phyloP scores from a whole-genome alignment of 1,140 invertebrate species.

The Drosophila athabasca region DNA sequence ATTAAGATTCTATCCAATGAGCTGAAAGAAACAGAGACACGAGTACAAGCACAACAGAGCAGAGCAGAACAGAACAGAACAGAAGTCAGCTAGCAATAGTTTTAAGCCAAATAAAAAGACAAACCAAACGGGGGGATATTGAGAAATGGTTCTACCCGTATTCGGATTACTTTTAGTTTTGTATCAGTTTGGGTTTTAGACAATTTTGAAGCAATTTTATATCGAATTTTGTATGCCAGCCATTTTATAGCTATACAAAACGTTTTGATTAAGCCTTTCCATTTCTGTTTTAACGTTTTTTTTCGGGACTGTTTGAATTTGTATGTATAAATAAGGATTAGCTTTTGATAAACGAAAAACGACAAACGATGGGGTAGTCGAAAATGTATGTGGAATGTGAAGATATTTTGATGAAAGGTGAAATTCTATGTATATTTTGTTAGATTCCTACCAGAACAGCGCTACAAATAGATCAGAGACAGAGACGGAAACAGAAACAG shows the following conservation, averaged over 20 bases:
- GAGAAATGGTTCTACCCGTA: conserved; percentile 1
- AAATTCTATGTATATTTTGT: conserved; percentile 48
- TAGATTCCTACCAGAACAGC: conserved; percentile 14
- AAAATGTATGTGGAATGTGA: conserved; percentile 35
- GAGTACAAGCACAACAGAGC: conserved; percentile 27
- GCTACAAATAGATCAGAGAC: conserved; percentile 8
- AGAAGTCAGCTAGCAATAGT: conserved; percentile 50
- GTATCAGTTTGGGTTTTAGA: conserved; percentile 20
- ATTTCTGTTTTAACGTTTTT: conserved; percentile 37
- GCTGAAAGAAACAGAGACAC: conserved; percentile 29
- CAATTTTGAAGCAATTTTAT: conserved; percentile 44
- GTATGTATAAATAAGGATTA: conserved; percentile 55
- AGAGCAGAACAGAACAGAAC: neutral
- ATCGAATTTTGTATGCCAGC: conserved; percentile 56
- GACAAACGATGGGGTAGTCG: conserved; percentile 17
- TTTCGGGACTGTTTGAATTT: conserved; percentile 22
- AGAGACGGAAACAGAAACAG: too few relatives aligned
- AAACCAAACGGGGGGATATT: conserved; percentile 19
- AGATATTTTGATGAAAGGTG: conserved; percentile 51
- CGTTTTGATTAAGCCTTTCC: conserved; percentile 22
- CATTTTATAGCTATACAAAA: conserved; percentile 24
- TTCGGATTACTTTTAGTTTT: neutral
- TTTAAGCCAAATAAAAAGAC: conserved; percentile 12
- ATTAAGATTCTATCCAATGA: conserved; percentile 57
- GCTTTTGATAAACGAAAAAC: conserved; percentile 69